A percentile compares a stretch with the other conserved stretches of the same genome.
phyloP scores from a whole-genome alignment of 2,888 invertebrate species.

The Entomobrya multifasciata region DNA sequence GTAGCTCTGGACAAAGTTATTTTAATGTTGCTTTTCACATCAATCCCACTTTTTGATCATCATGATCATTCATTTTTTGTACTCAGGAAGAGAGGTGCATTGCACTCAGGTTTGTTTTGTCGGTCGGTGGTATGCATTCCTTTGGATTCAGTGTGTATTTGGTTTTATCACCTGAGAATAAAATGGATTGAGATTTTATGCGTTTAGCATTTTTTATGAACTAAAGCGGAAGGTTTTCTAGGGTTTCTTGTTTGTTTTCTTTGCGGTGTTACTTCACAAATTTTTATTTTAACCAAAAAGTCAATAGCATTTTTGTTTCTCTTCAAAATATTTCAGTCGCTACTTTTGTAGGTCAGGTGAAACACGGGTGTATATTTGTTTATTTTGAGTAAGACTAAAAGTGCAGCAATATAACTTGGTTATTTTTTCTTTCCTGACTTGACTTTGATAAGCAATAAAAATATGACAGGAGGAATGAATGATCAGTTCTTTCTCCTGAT shows the following conservation, averaged over 20 bases:
- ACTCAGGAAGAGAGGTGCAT: neutral
- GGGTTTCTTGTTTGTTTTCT: no score
- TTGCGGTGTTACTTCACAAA: no score
- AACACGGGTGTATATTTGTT: neutral
- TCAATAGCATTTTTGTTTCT: neutral
- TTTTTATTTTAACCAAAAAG: neutral
- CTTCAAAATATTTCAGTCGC: no score
- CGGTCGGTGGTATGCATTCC: constrained; percentile 14
- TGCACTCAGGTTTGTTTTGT: neutral
- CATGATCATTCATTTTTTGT: constrained; percentile 40
- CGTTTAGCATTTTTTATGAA: neutral
- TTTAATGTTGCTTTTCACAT: neutral
- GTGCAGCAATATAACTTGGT: neutral
- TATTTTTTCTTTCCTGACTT: neutral
- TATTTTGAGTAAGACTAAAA: neutral
- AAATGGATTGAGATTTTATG: neutral
- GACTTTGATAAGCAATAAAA: constrained; percentile 44
- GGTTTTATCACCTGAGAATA: constrained; percentile 59
- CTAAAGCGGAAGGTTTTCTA: neutral
- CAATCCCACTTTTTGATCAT: constrained; percentile 45
- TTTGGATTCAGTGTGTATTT: constrained; percentile 34
- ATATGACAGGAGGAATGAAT: constrained; percentile 64
- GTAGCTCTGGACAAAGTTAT: no score
- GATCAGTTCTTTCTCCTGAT: constrained; percentile 52
- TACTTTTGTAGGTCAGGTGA: no score